Percentiles rank a stretch among this genome's conserved stretches.
phyloP scores from a whole-genome alignment of 2,797 vertebrate species.

The Mycteria americana region DNA sequence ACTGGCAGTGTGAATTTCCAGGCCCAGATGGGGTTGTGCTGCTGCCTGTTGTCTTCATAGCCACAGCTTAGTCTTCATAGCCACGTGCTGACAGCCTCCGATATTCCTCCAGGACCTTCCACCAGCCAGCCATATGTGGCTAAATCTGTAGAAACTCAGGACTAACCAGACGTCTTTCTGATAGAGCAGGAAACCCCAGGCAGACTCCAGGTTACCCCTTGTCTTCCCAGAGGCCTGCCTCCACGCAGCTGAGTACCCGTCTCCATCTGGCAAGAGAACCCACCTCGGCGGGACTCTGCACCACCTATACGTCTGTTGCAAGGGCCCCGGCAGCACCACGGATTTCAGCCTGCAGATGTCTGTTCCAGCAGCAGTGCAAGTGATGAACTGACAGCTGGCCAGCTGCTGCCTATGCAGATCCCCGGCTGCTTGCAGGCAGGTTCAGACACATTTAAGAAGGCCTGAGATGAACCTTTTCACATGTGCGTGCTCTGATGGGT shows the following conservation, averaged over 20 bases:
- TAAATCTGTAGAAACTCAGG: neutral
- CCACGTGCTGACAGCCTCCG: accelerated
- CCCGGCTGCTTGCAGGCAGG: neutral
- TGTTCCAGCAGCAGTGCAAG: neutral
- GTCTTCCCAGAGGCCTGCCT: neutral
- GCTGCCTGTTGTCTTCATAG: neutral
- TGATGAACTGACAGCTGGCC: neutral
- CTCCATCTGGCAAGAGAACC: neutral
- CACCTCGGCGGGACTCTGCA: neutral
- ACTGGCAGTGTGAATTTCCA: neutral
- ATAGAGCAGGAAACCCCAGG: neutral
- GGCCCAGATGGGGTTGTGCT: neutral
- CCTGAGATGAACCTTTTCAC: neutral
- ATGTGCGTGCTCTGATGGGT: neutral
- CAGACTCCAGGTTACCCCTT: neutral
- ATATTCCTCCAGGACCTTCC: neutral
- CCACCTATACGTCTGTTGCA: accelerated
- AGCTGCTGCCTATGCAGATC: neutral
- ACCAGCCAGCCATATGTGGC: neutral
- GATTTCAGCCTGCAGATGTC: neutral
- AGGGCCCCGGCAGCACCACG: neutral
- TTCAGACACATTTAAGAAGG: neutral
- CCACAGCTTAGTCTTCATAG: neutral
- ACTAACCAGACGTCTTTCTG: neutral
- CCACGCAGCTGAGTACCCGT: neutral